These are phyloP conservation scores for Himantopus leucocephalus DNA, from an alignment of 2,113 vertebrate genomes.

Conservation along the genomic window DNA sequence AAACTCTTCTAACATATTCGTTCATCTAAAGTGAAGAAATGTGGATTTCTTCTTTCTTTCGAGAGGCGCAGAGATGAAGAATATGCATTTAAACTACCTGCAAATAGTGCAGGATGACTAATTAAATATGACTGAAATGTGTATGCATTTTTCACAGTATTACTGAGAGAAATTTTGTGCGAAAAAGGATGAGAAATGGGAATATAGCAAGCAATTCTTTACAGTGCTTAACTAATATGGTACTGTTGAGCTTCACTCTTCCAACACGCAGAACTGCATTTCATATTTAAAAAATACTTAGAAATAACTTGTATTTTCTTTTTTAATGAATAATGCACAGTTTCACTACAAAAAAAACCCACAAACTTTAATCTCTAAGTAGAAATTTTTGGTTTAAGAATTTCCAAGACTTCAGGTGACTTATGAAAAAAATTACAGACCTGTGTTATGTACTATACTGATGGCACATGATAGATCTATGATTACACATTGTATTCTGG, in stretches of 20 bases:
- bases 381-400: neutral
- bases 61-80: neutral
- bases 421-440: neutral
- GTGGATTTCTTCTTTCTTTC: neutral
- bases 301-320: neutral
- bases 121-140: neutral
- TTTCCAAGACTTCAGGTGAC: neutral
- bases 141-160: neutral
- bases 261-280: neutral
- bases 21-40: neutral
- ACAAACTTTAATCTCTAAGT: neutral
- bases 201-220: neutral
- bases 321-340: neutral
- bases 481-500: neutral
- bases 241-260: neutral
- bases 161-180: neutral
- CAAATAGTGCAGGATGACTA: neutral
- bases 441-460: neutral
- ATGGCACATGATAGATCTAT: neutral
- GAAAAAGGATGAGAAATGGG: neutral
- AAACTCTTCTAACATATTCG: neutral
- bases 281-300: neutral
- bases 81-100: conserved; percentile 7
- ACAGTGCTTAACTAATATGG: neutral
- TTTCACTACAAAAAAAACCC: neutral